Conservation (phyloP, 2,888 invertebrate genomes). For the Troilus luridus region DNA sequence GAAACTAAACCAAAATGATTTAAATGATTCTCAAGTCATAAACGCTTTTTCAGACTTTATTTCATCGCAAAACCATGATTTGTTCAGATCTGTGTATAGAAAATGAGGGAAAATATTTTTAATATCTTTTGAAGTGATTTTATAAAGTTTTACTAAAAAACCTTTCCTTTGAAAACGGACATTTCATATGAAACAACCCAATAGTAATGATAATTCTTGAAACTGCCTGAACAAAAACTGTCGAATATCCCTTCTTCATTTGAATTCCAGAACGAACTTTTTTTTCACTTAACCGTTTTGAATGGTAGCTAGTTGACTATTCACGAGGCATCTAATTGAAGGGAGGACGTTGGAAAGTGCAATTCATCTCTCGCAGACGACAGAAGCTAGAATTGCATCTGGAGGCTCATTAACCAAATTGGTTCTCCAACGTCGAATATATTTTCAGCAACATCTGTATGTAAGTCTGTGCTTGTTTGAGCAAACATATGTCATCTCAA, state of each 20-base stretch:
- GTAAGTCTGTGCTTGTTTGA: not conserved
- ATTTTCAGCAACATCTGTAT: not conserved
- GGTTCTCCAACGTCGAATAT: not conserved
- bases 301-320: constrained; percentile 25
- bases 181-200: no score
- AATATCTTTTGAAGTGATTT: no score
- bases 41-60: no score
- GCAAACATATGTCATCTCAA: no score
- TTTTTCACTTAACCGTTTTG: constrained; percentile 1
- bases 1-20: no score
- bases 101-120: no score
- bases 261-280: not conserved
- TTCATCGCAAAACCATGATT: no score
- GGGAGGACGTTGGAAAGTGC: constrained; percentile 28
- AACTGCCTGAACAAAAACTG: not conserved
- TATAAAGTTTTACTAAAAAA: no score
- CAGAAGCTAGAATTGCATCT: constrained; percentile 16
- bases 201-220: not conserved
- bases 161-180: no score
- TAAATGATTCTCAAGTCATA: no score
- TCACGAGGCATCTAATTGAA: constrained; percentile 36
- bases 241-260: not conserved
- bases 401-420: constrained; percentile 44
- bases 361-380: not conserved
- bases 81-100: no score